A percentile compares a stretch with the other conserved stretches of the same genome.
These are phyloP conservation scores for Pao palembangensis DNA, from an alignment of 2,113 vertebrate genomes.

Conservation along the genomic window DNA sequence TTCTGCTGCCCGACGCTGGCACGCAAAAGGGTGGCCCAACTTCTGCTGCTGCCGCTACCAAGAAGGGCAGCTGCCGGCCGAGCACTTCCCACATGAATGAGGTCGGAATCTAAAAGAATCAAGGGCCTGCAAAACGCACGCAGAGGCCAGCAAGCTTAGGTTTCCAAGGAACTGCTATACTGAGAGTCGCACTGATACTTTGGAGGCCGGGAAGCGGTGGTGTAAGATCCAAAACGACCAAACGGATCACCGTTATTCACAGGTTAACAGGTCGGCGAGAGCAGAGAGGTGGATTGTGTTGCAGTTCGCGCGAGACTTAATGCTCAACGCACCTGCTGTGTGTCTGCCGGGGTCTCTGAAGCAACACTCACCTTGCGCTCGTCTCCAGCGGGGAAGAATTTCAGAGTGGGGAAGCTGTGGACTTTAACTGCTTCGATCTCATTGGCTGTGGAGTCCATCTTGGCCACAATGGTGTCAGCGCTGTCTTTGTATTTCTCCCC, in stretches of 20 bases:
- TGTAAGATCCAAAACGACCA: conserved; percentile 13
- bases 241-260: conserved; percentile 8
- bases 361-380: conserved; percentile 78
- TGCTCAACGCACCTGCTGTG: not conserved
- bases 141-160: conserved; percentile 21
- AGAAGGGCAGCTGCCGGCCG: not conserved
- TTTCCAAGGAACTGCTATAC: conserved; percentile 39
- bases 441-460: conserved; percentile 96
- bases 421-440: conserved; percentile 94
- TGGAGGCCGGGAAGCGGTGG: not conserved
- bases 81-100: conserved; percentile 4
- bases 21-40: not conserved
- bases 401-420: conserved; percentile 97
- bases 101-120: conserved; percentile 24
- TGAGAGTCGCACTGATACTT: conserved; percentile 21
- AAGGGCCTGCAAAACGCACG: conserved; percentile 6
- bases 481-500: conserved; percentile 89
- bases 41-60: not conserved
- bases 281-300: not conserved
- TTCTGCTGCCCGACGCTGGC: not conserved
- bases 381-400: conserved; percentile 89
- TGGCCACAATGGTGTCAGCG: conserved; percentile 82
- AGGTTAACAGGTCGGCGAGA: not conserved
- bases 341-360: not conserved
- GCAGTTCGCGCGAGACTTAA: not conserved